Evolutionary conservation across 1,140 invertebrate species (phyloP).

Genomic region (Zaprionus gabonicus): DNA sequence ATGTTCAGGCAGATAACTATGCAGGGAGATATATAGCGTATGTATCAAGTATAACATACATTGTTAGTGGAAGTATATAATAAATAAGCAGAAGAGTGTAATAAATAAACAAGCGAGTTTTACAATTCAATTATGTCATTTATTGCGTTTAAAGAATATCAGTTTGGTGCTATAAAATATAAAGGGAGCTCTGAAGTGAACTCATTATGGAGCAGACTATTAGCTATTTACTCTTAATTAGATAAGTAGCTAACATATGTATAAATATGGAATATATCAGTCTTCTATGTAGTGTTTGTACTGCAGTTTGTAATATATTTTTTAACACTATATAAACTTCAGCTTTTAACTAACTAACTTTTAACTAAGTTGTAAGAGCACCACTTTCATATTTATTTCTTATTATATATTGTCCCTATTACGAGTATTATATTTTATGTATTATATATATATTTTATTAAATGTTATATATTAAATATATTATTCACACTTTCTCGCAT

Average conservation of each 20-base stretch:
- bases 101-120: conserved; percentile 6
- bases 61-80: neutral
- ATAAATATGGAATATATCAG: too few species aligned
- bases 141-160: neutral
- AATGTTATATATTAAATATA: too few species aligned
- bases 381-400: neutral
- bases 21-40: neutral
- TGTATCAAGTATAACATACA: neutral
- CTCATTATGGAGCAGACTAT: too few species aligned
- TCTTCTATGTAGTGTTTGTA: too few species aligned
- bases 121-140: neutral
- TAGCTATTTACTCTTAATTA: too few species aligned
- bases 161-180: neutral
- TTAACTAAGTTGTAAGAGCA: too few species aligned
- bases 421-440: neutral
- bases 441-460: too few species aligned
- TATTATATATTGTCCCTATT: neutral
- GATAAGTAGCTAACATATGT: too few species aligned
- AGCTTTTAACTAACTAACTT: too few species aligned
- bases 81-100: neutral
- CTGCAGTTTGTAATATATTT: too few species aligned
- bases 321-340: too few species aligned
- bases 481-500: neutral
- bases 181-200: too few species aligned
- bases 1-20: conserved; percentile 23